Base-by-base conservation (phyloP, 53 echinoderm and acorn worm genomes). In the Apostichopus leukothele region DNA sequence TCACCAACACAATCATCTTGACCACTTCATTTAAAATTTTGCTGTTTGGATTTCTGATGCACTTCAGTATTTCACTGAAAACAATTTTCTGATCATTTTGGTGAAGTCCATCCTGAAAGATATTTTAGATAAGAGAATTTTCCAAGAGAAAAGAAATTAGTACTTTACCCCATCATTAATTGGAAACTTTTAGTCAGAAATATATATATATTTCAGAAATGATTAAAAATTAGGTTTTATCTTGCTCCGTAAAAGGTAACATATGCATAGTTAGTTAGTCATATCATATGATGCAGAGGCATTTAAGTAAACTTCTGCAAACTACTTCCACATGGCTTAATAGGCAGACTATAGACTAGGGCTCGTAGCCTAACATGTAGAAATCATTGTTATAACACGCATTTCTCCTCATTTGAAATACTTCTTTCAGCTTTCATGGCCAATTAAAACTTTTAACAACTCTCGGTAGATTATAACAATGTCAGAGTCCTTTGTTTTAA, bases 381-480 rank as follows among this genome's bases (percentile, higher is more conserved):
- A 39, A 39, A 39, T 2, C 39, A 3, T 3, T 39, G 39, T 39
- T 39, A 39, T 59, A 81, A 71, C 21, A 71, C 18, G 20, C 4
- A 54, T 81, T 54, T 26, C 55, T 55, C 81, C 12, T 52, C 59
- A 55, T 81, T 81, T 16, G 18, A 81, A 80, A 81, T 81, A 59
- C 81, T 18, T 59, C 54, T 81, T 57, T 7, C 81, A 59, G 18
- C 55, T 81, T 59, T 22, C 21, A 60, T 57, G 55, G 59, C 54
- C 81, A 14, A 81, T 81, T 81, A 81, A 54, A 81, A 19, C 81
- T 54, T 80, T 80, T 81, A 81, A 81, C 55, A 55, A 81, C 54
- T 81, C 81, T 81, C 79, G 53, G n/a, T 63, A 63, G 53, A 52
- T 39, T 39, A 52, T 79, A 52, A 79, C 79, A 79, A 79, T 52